Evolutionary conservation across 2,797 vertebrate genomes (phyloP).

Genomic region (Sebastes variabilis): DNA sequence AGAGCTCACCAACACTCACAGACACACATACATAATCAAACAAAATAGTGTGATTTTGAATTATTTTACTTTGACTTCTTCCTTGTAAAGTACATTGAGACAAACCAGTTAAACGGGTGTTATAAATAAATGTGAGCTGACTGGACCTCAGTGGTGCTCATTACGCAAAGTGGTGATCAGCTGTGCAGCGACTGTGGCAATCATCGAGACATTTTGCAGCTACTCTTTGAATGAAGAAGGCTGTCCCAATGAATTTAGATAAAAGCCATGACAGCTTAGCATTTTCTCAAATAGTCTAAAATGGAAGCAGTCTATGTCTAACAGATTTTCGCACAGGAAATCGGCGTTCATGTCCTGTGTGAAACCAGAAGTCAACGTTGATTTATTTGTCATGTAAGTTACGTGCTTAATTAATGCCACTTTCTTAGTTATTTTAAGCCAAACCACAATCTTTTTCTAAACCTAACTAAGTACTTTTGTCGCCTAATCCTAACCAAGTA

Average conservation of each 20-base stretch:
- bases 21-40: neutral
- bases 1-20: neutral
- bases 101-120: constrained; percentile 17
- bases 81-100: neutral
- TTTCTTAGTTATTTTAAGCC: too few species aligned
- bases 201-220: constrained; percentile 32
- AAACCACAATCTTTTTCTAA: too few species aligned
- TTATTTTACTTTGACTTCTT: neutral
- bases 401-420: too few species aligned
- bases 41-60: too few species aligned
- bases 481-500: too few species aligned
- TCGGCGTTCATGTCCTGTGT: too few species aligned
- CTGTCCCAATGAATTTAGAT: constrained; percentile 16
- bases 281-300: constrained; percentile 7
- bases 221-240: constrained; percentile 8
- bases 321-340: too few species aligned
- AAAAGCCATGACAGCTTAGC: constrained; percentile 13
- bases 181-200: neutral
- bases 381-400: too few species aligned
- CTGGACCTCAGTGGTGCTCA: constrained; percentile 10
- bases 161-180: constrained; percentile 34
- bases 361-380: too few species aligned
- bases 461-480: too few species aligned
- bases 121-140: constrained; percentile 15
- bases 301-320: too few species aligned